Evolutionary conservation across 2,888 invertebrate species (phyloP).

Genomic region (Celastrina argiolus): DNA sequence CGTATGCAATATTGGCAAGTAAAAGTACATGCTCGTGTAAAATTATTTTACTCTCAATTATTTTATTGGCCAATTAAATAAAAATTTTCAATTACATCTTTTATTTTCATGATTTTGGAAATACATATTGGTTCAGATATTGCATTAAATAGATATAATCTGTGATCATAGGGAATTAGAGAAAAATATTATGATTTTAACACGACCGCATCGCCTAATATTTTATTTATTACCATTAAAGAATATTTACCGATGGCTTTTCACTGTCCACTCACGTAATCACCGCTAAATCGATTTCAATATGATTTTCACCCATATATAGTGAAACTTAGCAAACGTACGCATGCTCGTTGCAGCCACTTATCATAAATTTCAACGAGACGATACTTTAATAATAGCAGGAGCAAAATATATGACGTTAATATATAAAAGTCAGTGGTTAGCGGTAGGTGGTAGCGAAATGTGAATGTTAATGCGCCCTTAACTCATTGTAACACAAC

Average conservation of each 20-base stretch:
- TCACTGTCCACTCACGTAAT: neutral
- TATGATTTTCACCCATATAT: neutral
- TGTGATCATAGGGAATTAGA: neutral
- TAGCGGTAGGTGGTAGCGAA: slow-evolving; percentile 7
- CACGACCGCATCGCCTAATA: neutral
- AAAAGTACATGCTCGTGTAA: slow-evolving; percentile 13
- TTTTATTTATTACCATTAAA: neutral
- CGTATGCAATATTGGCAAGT: slow-evolving; percentile 7
- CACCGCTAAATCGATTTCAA: neutral
- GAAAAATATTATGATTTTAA: neutral
- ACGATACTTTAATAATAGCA: neutral
- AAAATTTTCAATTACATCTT: neutral
- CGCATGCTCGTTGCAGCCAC: neutral
- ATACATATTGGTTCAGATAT: neutral
- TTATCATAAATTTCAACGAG: neutral
- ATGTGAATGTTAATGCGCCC: slow-evolving; percentile 17
- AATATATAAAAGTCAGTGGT: slow-evolving; percentile 6
- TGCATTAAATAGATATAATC: neutral
- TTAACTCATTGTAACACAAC: slow-evolving; percentile 29
- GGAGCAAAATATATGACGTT: neutral
- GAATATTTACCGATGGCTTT: neutral
- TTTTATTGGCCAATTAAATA: slow-evolving; percentile 13
- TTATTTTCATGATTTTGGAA: neutral
- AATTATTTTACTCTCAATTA: slow-evolving; percentile 2
- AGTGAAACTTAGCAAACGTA: neutral